These are phyloP conservation scores for Chloroceryle inda DNA, from an alignment of 2,797 vertebrate species.

Conservation along the genomic window DNA sequence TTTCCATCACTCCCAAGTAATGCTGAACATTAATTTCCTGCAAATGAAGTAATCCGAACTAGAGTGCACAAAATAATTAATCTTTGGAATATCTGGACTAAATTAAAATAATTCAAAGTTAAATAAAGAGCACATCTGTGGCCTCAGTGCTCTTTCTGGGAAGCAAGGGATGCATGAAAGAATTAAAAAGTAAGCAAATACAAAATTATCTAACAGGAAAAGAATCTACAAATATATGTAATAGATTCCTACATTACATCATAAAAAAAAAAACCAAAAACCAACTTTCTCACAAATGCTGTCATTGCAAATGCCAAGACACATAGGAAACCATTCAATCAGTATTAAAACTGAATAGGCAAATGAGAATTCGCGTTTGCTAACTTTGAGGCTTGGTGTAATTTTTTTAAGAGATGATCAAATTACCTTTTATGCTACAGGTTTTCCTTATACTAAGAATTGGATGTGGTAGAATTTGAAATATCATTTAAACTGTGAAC, in stretches of 20 bases:
- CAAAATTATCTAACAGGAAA: constrained; percentile 17
- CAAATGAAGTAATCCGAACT: constrained; percentile 45
- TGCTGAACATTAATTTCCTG: constrained; percentile 32
- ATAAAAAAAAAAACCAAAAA: background rate
- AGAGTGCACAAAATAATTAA: constrained; percentile 45
- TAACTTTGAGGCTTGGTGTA: background rate
- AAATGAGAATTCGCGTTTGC: background rate
- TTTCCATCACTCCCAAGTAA: constrained; percentile 51
- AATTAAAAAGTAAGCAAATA: constrained; percentile 45
- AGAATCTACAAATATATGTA: constrained; percentile 39
- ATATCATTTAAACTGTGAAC: background rate
- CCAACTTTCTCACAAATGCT: constrained; percentile 39
- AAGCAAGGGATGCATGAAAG: constrained; percentile 23
- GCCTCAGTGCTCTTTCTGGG: background rate
- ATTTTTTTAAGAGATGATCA: background rate
- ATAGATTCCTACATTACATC: constrained; percentile 54
- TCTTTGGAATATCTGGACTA: constrained; percentile 48
- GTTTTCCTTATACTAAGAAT: background rate
- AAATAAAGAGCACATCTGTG: constrained; percentile 58
- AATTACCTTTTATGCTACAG: background rate
- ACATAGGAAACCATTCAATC: background rate
- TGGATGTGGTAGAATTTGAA: background rate
- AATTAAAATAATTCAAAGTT: constrained; percentile 49
- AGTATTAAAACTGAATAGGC: constrained; percentile 13
- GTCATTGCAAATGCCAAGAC: constrained; percentile 15